Conservation (phyloP, 2,888 invertebrate species). For the Stictocephala bisonia region DNA sequence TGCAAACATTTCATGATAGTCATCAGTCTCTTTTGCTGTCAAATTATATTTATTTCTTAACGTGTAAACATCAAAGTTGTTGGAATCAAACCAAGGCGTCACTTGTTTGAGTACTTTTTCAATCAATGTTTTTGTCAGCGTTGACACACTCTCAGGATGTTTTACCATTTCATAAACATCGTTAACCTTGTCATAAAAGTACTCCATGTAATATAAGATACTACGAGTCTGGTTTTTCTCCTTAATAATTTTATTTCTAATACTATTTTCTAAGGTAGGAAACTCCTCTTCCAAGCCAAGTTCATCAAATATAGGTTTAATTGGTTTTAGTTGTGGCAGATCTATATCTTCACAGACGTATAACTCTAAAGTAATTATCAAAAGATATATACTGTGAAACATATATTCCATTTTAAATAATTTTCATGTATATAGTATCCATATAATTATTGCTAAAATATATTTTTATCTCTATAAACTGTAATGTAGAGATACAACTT, state of each 20-base stretch:
- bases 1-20: constrained; percentile 29
- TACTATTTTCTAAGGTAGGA: neutral
- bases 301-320: constrained; percentile 32
- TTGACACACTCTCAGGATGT: neutral
- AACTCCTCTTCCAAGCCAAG: constrained; percentile 5
- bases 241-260: constrained; percentile 3
- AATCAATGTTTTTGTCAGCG: neutral
- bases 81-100: constrained; percentile 9
- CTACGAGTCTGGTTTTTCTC: constrained; percentile 6
- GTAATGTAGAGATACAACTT: too few species aligned
- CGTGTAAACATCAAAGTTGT: constrained; percentile 20
- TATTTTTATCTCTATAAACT: too few species aligned
- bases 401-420: too few species aligned
- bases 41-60: neutral
- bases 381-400: too few species aligned
- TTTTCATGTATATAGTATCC: too few species aligned
- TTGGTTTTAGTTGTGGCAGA: constrained; percentile 19
- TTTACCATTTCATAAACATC: constrained; percentile 16
- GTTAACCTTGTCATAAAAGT: constrained; percentile 21
- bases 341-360: too few species aligned
- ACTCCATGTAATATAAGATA: constrained; percentile 2
- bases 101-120: constrained; percentile 23
- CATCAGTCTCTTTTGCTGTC: neutral
- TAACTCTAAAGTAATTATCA: too few species aligned
- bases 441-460: too few species aligned